Evolutionary conservation across 2,888 invertebrate species (phyloP).

Genomic region (Luperina nickerlii): DNA sequence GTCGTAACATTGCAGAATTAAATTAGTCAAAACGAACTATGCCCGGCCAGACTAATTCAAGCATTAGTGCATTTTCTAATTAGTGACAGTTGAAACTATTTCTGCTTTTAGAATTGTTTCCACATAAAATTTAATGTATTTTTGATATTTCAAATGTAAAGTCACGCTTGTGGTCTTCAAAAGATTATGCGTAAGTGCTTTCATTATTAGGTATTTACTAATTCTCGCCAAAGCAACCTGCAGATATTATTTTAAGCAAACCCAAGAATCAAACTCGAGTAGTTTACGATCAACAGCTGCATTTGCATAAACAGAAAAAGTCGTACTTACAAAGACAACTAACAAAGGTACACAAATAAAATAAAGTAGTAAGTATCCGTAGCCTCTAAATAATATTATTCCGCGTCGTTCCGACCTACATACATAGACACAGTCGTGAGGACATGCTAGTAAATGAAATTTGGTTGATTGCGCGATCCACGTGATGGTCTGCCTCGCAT

Average conservation of each 20-base stretch:
- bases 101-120: background rate
- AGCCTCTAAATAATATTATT: slow-evolving; percentile 63
- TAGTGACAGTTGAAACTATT: slow-evolving; percentile 1
- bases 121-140: background rate
- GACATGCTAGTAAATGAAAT: slow-evolving; percentile 76
- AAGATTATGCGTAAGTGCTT: background rate
- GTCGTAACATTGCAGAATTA: slow-evolving; percentile 33
- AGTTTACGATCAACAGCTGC: slow-evolving; percentile 3
- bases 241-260: background rate
- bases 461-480: slow-evolving; percentile 75
- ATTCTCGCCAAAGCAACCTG: background rate
- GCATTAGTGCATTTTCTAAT: slow-evolving; percentile 37
- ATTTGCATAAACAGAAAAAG: background rate
- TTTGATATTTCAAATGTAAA: background rate
- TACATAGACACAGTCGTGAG: slow-evolving; percentile 65
- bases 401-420: slow-evolving; percentile 70
- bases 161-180: background rate
- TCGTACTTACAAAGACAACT: background rate
- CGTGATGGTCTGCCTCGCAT: slow-evolving; percentile 66
- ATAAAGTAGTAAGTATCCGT: slow-evolving; percentile 20
- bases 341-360: slow-evolving; percentile 24
- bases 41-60: slow-evolving; percentile 4
- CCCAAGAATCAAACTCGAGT: background rate
- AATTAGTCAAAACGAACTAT: slow-evolving; percentile 29
- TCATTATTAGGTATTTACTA: background rate